Evolutionary conservation across 1,140 invertebrate genomes (phyloP).

Genomic region (Leptinotarsa undecemlineata): DNA sequence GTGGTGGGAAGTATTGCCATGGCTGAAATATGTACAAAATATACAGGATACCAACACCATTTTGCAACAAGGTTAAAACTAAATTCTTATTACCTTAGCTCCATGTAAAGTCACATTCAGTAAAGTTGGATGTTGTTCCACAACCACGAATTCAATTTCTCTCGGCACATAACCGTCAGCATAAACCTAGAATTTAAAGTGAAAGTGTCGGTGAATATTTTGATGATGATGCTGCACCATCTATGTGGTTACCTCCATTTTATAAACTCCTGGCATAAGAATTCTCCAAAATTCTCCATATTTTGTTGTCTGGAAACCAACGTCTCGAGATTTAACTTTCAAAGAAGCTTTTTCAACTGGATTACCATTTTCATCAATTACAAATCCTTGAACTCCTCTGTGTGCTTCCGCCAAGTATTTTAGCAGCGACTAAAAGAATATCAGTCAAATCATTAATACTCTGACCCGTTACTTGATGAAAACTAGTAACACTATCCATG

Average conservation of each 20-base stretch:
- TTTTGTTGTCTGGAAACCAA: constrained; percentile 85
- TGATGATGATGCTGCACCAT: not conserved
- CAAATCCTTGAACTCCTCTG: constrained; percentile 81
- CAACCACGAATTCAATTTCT: constrained; percentile 83
- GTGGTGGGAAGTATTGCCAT: constrained; percentile 34
- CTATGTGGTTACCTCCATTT: constrained; percentile 67
- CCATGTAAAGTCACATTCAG: constrained; percentile 81
- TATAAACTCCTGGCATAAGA: constrained; percentile 80
- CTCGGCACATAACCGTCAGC: constrained; percentile 80
- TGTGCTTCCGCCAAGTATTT: constrained; percentile 88
- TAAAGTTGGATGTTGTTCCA: constrained; percentile 81
- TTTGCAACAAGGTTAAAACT: not conserved
- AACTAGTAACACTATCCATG: too few relatives aligned
- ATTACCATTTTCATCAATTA: constrained; percentile 79
- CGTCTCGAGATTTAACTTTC: constrained; percentile 83
- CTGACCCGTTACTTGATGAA: too few relatives aligned
- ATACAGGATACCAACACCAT: constrained; percentile 21
- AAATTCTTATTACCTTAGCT: constrained; percentile 67
- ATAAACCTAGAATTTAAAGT: constrained; percentile 65
- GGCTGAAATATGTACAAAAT: constrained; percentile 35
- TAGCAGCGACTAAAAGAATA: constrained; percentile 68
- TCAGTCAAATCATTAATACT: too few relatives aligned
- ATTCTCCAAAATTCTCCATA: constrained; percentile 94
- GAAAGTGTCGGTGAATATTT: not conserved
- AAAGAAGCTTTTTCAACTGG: constrained; percentile 82